Evolutionary conservation across 2,888 invertebrate species (phyloP), one percentile per base, ranked within the genome.

Genomic region (Pseudococcus jackbeardsleyi): DNA sequence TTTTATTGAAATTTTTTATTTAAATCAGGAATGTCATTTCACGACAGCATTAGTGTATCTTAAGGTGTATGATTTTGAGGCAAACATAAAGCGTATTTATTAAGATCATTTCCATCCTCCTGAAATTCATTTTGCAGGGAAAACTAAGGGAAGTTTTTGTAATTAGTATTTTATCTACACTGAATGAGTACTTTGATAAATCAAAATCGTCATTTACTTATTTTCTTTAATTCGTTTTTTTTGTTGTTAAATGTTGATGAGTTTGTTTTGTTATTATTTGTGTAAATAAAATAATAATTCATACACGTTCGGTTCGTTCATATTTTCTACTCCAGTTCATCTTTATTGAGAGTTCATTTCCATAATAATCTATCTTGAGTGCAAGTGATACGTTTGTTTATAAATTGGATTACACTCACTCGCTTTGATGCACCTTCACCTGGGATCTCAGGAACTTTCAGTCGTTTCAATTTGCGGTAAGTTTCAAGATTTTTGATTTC

Each of bases 251-350:
- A 12, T 82, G 46, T 82, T 82, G 19, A 82, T 82, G 79, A 42
- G 46, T 82, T 82, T 46, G 79, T 82, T 82, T 82, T 82, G 79
- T 82, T 82, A 46, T 82, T 82, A 82, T 82, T 82, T 72, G 72
- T 72, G 33, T 72, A 33, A 72, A 33, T 72, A 72, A 72, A 33
- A 72, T 33, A 72, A 33, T 72, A 72, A 72, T 33, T 26, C 33
- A 33, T 72, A 72, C 17, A 33, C 19, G 19, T 72, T 33, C 17
- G 33, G 6, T 72, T 33, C 17, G 33, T 33, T 64, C 64, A 33
- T 72, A 33, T 33, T 33, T 33, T 22, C 0, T 22, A 15, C 22
- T 72, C 33, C 33, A 33, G 26, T 68, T 68, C 19, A 12, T 26
- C 26, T 9, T 12, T 68, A 17, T 33, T 12, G 0, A 39, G 17